Evolutionary conservation across 1,140 invertebrate species (phyloP), one percentile per base, ranked within the genome.

Genomic region (Cephus cinctus): DNA sequence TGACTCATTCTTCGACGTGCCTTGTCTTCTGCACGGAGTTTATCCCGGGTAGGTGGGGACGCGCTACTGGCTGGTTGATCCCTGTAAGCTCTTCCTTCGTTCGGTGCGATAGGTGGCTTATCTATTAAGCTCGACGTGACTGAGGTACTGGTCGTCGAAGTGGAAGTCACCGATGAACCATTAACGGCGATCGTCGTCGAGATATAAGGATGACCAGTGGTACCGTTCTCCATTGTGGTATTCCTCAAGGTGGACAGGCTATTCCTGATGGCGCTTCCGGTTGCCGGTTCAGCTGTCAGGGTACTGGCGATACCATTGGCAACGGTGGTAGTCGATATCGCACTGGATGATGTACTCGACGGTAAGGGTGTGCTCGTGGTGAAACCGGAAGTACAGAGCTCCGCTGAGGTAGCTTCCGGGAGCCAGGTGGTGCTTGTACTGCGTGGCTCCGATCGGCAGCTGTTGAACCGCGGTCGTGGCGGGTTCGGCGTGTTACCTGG

Each of bases 41-140:
- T 88, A 71, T 88, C 86, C 46, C 85, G 71, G 4, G 85, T 87
- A 30, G 86, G 86, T 4, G 86, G 86, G 4, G 85, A 87, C 2
- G 84, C 85, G 39, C 84, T 86, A 42, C 83, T 87, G 12, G 85
- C 83, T 40, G 82, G 82, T 63, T 85, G 81, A 60, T 85, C 82
- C 18, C 75, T 79, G 63, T 83, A 83, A 30, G 63, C 43, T 47
- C 63, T 67, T 25, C 52, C 54, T 12, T 69, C 66, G 44, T 53
- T 61, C 12, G 67, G 62, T 5, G 53, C 61, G 32, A 69, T 72
- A 15, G 71, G 65, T 4, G 69, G 67, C 19, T 73, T 73, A 32
- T 73, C 69, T 22, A 59, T 46, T 23, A 11, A 63, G 34, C 47
- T 53, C 31, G 49, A 45, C 31, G 35, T 19, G 15, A 15, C 6